Conservation (phyloP, 2,113 vertebrate genomes). For the Dicerorhinus sumatrensis region DNA sequence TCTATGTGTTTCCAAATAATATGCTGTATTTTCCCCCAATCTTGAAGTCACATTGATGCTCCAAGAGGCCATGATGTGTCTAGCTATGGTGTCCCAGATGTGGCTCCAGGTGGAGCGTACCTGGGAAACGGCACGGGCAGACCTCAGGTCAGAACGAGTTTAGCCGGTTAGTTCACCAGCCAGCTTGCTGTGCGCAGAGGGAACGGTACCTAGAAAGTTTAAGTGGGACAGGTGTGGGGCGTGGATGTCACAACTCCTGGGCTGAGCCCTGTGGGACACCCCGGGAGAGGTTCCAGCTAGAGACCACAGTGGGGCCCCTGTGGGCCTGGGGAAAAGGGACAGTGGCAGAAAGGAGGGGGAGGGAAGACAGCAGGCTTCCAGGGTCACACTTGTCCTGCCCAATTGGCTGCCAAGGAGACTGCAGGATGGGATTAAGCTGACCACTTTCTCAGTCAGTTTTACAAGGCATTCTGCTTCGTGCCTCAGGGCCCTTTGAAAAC, state of each 20-base stretch:
- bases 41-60: neutral
- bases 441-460: neutral
- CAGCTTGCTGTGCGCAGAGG: neutral
- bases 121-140: neutral
- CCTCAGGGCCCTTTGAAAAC: neutral
- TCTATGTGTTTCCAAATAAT: neutral
- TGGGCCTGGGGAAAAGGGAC: too few relatives aligned
- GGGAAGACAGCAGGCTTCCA: neutral
- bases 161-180: constrained; percentile 3
- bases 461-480: neutral
- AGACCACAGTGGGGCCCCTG: neutral
- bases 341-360: neutral
- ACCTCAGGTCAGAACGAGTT: constrained; percentile 11
- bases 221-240: neutral
- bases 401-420: neutral
- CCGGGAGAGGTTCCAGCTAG: neutral
- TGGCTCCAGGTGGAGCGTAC: neutral
- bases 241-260: neutral
- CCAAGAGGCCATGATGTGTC: neutral
- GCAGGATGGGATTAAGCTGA: neutral
- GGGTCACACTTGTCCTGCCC: neutral
- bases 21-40: neutral
- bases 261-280: neutral
- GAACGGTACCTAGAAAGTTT: neutral
- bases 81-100: neutral